Conservation (phyloP, 2,113 vertebrate species). For the Rattus rattus region DNA sequence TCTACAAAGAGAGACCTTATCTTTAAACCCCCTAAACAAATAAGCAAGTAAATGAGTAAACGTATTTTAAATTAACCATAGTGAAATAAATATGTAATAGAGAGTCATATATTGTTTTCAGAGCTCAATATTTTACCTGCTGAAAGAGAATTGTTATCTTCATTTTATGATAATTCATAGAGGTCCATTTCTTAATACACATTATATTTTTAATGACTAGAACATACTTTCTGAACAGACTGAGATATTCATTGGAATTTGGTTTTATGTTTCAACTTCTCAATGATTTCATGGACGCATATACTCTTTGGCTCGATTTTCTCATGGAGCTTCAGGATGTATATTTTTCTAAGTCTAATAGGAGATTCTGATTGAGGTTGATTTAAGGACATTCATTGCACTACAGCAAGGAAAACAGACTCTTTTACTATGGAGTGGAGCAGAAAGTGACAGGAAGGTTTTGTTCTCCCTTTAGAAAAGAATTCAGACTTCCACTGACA, state of each 20-base stretch:
- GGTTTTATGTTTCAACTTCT: not conserved
- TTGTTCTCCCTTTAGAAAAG: slow-evolving; percentile 8
- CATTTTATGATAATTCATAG: not conserved
- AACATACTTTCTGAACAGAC: not conserved
- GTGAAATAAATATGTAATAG: not conserved
- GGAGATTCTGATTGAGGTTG: not conserved
- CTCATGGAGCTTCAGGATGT: not conserved
- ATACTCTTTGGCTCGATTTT: not conserved
- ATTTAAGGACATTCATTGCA: not conserved
- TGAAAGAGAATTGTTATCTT: not conserved
- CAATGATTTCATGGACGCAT: not conserved
- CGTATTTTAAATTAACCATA: not conserved
- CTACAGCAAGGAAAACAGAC: not conserved
- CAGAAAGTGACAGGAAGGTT: not conserved
- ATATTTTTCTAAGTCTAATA: not conserved
- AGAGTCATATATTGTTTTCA: not conserved
- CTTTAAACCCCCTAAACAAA: not conserved
- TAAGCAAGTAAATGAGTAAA: not conserved
- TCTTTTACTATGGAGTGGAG: not conserved
- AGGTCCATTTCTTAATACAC: not conserved
- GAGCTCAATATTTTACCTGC: not conserved
- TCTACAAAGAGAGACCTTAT: not conserved
- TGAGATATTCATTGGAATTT: not conserved
- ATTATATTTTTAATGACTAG: not conserved
- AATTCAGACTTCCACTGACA: not conserved